Evolutionary conservation across 2,113 vertebrate species (phyloP).

Genomic region (Oryzias celebensis): DNA sequence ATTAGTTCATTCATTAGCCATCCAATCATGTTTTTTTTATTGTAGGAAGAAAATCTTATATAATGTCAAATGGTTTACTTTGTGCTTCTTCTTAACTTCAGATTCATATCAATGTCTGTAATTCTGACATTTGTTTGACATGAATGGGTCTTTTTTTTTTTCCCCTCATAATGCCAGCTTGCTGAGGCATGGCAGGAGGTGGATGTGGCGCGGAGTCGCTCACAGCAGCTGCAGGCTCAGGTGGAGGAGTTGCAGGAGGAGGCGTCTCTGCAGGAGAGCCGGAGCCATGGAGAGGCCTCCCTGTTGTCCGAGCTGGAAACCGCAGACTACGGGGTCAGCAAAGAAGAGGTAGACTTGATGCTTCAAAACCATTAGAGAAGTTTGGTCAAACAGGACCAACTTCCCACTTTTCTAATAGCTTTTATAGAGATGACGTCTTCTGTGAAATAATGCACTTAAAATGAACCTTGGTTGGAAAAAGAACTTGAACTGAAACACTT

Average conservation of each 20-base stretch:
- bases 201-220: slow-evolving; percentile 50
- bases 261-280: slow-evolving; percentile 61
- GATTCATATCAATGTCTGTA: not conserved
- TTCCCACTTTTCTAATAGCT: no score
- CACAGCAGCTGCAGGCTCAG: slow-evolving; percentile 70
- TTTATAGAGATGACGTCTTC: no score
- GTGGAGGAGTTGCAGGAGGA: slow-evolving; percentile 77
- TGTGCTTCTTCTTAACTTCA: not conserved
- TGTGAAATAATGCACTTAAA: no score
- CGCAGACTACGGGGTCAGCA: slow-evolving; percentile 47
- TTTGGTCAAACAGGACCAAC: no score
- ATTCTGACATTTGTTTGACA: not conserved
- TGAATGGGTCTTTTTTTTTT: not conserved
- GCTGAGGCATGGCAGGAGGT: slow-evolving; percentile 64
- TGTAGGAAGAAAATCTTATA: no score
- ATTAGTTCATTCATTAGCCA: not conserved
- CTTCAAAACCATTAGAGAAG: not conserved
- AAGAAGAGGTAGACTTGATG: slow-evolving; percentile 61
- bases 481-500: no score
- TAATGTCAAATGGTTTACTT: not conserved
- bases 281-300: slow-evolving; percentile 58
- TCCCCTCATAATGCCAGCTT: slow-evolving; percentile 50
- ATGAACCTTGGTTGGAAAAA: no score
- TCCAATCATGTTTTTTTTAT: not conserved
- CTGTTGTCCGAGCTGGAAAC: slow-evolving; percentile 73